phyloP scores from a whole-genome alignment of 2,888 invertebrate genomes.

The Mactromeris polynyma region DNA sequence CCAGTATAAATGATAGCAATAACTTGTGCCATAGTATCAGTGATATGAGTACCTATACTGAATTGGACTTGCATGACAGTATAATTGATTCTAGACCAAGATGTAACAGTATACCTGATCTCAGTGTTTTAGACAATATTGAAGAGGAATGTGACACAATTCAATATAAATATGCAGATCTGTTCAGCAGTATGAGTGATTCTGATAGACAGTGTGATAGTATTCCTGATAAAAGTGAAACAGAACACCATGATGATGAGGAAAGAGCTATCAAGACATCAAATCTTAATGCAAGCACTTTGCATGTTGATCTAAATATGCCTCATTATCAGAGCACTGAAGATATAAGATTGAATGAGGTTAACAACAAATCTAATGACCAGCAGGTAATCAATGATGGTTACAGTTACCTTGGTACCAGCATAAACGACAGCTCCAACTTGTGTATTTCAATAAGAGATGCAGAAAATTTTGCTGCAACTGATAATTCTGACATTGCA shows the following conservation, averaged over 20 bases:
- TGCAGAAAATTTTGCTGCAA: neutral
- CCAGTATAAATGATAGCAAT: slow-evolving; percentile 44
- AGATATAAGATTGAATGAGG: neutral
- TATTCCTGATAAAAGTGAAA: slow-evolving; percentile 1
- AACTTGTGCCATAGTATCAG: slow-evolving; percentile 38
- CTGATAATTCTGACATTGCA: neutral
- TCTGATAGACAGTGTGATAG: slow-evolving; percentile 8
- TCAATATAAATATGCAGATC: neutral
- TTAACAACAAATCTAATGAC: neutral
- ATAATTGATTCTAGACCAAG: slow-evolving; percentile 20
- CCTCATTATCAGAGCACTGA: neutral
- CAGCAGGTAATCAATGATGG: neutral
- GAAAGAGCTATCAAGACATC: neutral
- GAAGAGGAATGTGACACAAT: neutral
- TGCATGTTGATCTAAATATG: neutral
- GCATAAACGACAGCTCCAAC: slow-evolving; percentile 32
- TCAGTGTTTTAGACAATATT: neutral
- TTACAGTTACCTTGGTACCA: neutral
- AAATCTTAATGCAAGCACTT: neutral
- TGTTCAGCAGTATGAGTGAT: slow-evolving; percentile 32
- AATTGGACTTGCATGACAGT: neutral
- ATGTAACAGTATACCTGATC: slow-evolving; percentile 26
- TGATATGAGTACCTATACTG: slow-evolving; percentile 24
- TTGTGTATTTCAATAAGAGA: slow-evolving; percentile 39
- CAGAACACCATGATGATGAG: neutral